phyloP scores from a whole-genome alignment of 2,888 invertebrate genomes.

The Zelleria hepariella region DNA sequence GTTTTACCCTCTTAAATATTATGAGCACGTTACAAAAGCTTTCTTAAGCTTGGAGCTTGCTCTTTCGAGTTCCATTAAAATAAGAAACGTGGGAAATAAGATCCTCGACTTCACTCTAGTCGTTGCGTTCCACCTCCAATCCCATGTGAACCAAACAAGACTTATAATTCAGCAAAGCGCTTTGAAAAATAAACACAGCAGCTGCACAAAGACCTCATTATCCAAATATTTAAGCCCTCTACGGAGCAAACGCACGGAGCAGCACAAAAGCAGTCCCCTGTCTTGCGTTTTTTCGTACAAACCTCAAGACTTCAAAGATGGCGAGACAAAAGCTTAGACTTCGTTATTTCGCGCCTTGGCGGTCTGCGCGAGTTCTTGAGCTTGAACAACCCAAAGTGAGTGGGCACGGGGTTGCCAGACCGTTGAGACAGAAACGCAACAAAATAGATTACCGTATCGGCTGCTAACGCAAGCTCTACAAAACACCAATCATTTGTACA shows the following conservation, averaged over 20 bases:
- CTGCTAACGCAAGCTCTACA: too few relatives aligned
- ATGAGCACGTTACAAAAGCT: too few relatives aligned
- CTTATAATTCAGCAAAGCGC: too few relatives aligned
- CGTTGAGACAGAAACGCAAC: background rate
- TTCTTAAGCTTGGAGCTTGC: too few relatives aligned
- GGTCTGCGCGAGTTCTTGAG: conserved; percentile 8
- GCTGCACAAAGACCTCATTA: background rate
- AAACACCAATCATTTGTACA: too few relatives aligned
- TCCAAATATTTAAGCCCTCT: background rate
- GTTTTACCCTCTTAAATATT: too few relatives aligned
- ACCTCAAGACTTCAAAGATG: background rate
- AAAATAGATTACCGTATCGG: background rate
- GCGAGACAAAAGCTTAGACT: background rate
- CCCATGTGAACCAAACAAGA: too few relatives aligned
- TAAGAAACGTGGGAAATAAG: too few relatives aligned
- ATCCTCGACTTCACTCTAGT: too few relatives aligned
- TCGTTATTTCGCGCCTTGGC: background rate
- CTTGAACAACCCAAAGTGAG: conserved; percentile 7
- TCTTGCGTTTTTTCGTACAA: background rate
- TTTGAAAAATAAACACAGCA: background rate
- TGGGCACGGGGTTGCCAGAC: background rate
- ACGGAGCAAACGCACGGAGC: background rate
- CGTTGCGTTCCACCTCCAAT: too few relatives aligned
- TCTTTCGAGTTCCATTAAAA: too few relatives aligned
- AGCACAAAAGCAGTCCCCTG: background rate